Base-by-base conservation (phyloP, 2,888 invertebrate species). In the Agonopterix alstromeriana region DNA sequence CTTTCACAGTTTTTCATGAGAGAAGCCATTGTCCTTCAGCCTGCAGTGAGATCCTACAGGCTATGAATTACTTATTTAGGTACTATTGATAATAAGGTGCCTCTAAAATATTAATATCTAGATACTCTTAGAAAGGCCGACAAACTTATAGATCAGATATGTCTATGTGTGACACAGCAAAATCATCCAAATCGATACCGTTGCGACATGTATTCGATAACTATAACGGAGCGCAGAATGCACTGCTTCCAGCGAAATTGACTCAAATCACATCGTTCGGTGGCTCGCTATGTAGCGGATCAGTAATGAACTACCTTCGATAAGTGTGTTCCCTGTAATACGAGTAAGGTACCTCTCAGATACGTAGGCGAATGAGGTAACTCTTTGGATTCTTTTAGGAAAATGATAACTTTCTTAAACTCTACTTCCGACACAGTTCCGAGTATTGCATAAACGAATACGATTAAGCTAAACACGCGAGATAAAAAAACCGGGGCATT, bases 221-320 rank as follows among this genome's bases (percentile, higher is more conserved):
- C 48, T 48, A 43, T 61, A 60, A 60, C 60, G 63, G 59, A 47
- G 50, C 50, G 42, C 52, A 52, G 27, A 27, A 27, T 27, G 27
- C 27, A 27, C 27, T 27, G 27, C 27, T 27, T 46, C 52, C 55
- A 55, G 43, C 49, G 48, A 59, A 58, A 59, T 64, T 57, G 61
- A 52, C 56, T 58, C 48, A 49, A 58, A 61, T 63, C 55, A 56
- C 55, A 56, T 49, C 58, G 52, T 27, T 48, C 56, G 51, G 60
- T 59, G 53, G 11, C 12, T 45, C 36, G 12, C 45, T 35, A 45
- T 12, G 5, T 63, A 65, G 60, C 65, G 63, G 61, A 56, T 59
- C 57, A 55, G 45, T 58, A 61, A 65, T 62, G 49, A 53, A 48
- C 53, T 52, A 53, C 54, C 58, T 51, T 49, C 50, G 27, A 51